Percentiles rank a stretch among this genome's conserved stretches.
phyloP scores from a whole-genome alignment of 2,888 invertebrate genomes.

The Drosophila hamatofila region DNA sequence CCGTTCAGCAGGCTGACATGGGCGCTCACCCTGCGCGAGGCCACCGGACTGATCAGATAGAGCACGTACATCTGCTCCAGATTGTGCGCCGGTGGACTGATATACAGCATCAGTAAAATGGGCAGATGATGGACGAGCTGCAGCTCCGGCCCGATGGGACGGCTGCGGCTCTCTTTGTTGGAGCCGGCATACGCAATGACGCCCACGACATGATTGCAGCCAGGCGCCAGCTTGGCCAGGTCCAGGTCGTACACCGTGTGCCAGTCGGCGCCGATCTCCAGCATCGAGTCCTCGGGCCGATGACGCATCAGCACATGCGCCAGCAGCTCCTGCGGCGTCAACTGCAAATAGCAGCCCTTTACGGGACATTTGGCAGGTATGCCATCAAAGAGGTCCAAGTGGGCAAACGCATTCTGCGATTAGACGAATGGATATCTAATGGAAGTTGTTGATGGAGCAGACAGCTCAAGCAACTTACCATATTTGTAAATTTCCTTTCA shows the following conservation, averaged over 20 bases:
- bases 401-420: conserved; percentile 25
- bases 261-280: conserved; percentile 46
- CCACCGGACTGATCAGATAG: conserved; percentile 50
- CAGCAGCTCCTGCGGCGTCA: conserved; percentile 57
- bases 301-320: conserved; percentile 57
- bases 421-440: not conserved
- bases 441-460: not conserved
- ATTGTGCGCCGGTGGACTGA: conserved; percentile 32
- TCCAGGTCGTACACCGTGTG: conserved; percentile 44
- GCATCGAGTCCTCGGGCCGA: conserved; percentile 55
- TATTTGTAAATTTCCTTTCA: conserved; percentile 3
- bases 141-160: conserved; percentile 51
- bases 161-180: conserved; percentile 25
- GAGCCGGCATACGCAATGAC: conserved; percentile 57
- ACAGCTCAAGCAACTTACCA: conserved; percentile 30
- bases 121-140: conserved; percentile 62
- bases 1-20: conserved; percentile 42
- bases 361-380: conserved; percentile 54
- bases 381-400: conserved; percentile 40
- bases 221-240: conserved; percentile 41
- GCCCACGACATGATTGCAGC: conserved; percentile 54
- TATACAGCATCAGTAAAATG: conserved; percentile 53
- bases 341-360: conserved; percentile 15
- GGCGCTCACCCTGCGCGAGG: conserved; percentile 39
- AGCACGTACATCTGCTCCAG: conserved; percentile 47